Conservation (phyloP, 2,888 invertebrate species). For the Drosophila rellima region DNA sequence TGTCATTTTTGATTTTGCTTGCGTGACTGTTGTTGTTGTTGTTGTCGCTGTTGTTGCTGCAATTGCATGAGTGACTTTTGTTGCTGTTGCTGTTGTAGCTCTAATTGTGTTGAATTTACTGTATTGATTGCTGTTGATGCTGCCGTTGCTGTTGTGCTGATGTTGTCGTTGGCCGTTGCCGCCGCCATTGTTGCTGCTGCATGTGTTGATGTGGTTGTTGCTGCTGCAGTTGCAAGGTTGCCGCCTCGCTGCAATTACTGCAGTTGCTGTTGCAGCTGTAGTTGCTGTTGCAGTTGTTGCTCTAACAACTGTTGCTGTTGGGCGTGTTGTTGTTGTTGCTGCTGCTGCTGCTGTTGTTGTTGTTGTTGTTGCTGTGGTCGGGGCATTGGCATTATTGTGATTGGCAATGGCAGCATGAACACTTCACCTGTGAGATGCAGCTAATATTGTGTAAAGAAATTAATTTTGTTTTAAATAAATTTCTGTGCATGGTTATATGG, state of each 20-base stretch:
- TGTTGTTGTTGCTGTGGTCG: slow-evolving; percentile 24
- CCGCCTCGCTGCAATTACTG: slow-evolving; percentile 5
- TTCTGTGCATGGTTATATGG: slow-evolving; percentile 85
- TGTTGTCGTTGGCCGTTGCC: slow-evolving; percentile 37
- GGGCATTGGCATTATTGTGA: slow-evolving; percentile 63
- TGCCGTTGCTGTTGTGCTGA: slow-evolving; percentile 27
- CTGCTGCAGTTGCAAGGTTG: slow-evolving; percentile 13
- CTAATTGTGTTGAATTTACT: slow-evolving; percentile 16
- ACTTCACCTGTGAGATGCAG: slow-evolving; percentile 77
- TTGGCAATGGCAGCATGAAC: slow-evolving; percentile 78
- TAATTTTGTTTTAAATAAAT: slow-evolving; percentile 83
- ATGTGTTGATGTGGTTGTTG: slow-evolving; percentile 6
- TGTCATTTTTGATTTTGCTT: too few relatives aligned
- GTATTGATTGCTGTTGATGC: slow-evolving; percentile 24
- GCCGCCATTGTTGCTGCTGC: slow-evolving; percentile 14
- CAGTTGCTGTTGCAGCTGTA: slow-evolving; percentile 30
- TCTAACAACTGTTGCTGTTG: slow-evolving; percentile 25
- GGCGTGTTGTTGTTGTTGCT: slow-evolving; percentile 21
- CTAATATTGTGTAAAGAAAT: slow-evolving; percentile 80
- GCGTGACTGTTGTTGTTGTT: slow-evolving; percentile 8
- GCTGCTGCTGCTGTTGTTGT: slow-evolving; percentile 20
- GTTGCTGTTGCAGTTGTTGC: slow-evolving; percentile 25
- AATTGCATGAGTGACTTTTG: neutral
- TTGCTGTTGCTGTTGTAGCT: slow-evolving; percentile 8
- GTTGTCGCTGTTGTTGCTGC: slow-evolving; percentile 1